phyloP scores from a whole-genome alignment of 2,113 vertebrate species.

The Carassius auratus region DNA sequence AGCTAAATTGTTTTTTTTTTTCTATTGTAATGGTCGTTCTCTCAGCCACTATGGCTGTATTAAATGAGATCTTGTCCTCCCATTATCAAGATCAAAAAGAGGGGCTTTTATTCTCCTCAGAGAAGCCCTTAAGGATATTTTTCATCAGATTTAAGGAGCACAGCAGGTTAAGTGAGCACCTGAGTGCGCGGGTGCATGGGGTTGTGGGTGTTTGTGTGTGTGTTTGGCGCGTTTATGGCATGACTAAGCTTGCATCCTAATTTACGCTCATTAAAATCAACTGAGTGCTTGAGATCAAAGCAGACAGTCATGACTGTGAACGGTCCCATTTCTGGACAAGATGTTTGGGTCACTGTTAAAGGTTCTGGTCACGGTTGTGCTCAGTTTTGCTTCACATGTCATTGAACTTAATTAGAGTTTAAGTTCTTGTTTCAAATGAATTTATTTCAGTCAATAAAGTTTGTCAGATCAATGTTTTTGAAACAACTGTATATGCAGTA shows the following conservation, averaged over 20 bases:
- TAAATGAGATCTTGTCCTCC: conserved; percentile 45
- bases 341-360: not conserved
- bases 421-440: not conserved
- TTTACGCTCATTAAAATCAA: conserved; percentile 54
- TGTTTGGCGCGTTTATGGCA: not conserved
- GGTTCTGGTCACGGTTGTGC: not conserved
- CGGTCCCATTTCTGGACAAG: not conserved
- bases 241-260: conserved; percentile 40
- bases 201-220: conserved; percentile 10
- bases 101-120: conserved; percentile 51
- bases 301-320: not conserved
- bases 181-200: conserved; percentile 18
- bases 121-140: conserved; percentile 49
- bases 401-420: conserved; percentile 6
- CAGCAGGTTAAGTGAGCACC: conserved; percentile 36
- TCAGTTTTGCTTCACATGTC: not conserved
- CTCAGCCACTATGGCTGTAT: not conserved
- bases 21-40: not conserved
- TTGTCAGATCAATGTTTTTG: not conserved
- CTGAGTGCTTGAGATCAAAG: conserved; percentile 43
- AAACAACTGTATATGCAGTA: too few relatives aligned
- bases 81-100: conserved; percentile 64
- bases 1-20: not conserved
- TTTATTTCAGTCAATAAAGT: not conserved
- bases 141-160: conserved; percentile 53